Evolutionary conservation across 2,888 invertebrate species (phyloP), one percentile per base, ranked within the genome.

Genomic region (Alcis repandata): DNA sequence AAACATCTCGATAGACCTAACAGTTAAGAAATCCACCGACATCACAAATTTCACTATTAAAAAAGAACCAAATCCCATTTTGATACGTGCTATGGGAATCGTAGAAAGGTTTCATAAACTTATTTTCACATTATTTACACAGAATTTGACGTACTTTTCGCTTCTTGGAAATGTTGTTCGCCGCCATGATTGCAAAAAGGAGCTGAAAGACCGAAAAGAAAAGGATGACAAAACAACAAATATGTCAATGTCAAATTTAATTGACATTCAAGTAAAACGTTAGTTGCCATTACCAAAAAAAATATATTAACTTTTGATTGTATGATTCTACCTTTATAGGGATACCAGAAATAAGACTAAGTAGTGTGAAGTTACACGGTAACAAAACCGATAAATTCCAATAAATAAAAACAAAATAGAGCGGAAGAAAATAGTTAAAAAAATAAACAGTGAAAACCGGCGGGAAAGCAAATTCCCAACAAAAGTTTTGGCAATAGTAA

Each of bases 141-240:
- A 71, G 67, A 75, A 77, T 80, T 75, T 54, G 78, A 92, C 92
- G 78, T 92, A 93, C 93, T 92, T 93, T 93, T 85, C 93, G 92
- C 88, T 93, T 93, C 90, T 93, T 93, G 69, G 93, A 93, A 90
- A 93, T 92, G 84, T 91, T 92, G 86, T 76, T 84, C 88, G 87
- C 89, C 89, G 93, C 92, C 93, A 93, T 93, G 93, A 88, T 92
- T 90, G 87, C 87, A 87, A 88, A 27, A 80, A 82, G 84, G 85
- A 82, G 83, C 84, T 80, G 83, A 85, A 88, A 87, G 84, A 74
- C 80, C 77, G 79, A 80, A 88, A 84, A 85, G 80, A 70, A 81
- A 76, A 61, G 57, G 61, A 84, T 80, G 89, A 87, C 86, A 87
- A 74, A 59, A 48, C 48, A 22, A 36, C 9, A 36, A 0, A 41